Conservation (phyloP, 2,113 vertebrate species). For the Pontoporia blainvillei region DNA sequence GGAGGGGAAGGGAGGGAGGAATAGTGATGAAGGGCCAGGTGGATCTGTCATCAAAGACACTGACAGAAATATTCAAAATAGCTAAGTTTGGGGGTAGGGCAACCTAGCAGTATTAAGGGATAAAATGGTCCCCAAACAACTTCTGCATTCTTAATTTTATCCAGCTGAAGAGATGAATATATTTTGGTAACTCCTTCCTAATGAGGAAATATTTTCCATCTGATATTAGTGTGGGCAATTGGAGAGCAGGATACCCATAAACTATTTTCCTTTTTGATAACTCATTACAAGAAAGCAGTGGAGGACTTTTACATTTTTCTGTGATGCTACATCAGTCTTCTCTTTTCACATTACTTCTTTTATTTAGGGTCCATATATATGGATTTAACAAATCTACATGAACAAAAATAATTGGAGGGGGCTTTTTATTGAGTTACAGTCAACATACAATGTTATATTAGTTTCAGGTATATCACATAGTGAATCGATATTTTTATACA, state of each 20-base stretch:
- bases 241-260: not conserved
- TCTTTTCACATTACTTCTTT: not conserved
- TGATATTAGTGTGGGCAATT: not conserved
- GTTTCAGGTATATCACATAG: not conserved
- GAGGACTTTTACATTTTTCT: not conserved
- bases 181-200: slow-evolving; percentile 2
- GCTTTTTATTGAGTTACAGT: not conserved
- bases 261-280: not conserved
- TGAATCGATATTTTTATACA: not conserved
- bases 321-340: not conserved
- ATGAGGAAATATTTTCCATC: not conserved
- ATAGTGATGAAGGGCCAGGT: not conserved
- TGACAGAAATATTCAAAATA: not conserved
- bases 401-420: not conserved
- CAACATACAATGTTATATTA: not conserved
- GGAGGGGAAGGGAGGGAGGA: too few species aligned
- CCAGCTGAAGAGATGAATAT: not conserved
- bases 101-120: not conserved
- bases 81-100: not conserved
- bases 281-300: not conserved
- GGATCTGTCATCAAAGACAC: not conserved
- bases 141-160: not conserved
- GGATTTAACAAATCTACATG: not conserved
- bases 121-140: not conserved
- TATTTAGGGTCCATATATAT: not conserved